These are phyloP conservation scores for Chelon labrosus DNA, from an alignment of 2,797 vertebrate genomes.

Conservation along the genomic window DNA sequence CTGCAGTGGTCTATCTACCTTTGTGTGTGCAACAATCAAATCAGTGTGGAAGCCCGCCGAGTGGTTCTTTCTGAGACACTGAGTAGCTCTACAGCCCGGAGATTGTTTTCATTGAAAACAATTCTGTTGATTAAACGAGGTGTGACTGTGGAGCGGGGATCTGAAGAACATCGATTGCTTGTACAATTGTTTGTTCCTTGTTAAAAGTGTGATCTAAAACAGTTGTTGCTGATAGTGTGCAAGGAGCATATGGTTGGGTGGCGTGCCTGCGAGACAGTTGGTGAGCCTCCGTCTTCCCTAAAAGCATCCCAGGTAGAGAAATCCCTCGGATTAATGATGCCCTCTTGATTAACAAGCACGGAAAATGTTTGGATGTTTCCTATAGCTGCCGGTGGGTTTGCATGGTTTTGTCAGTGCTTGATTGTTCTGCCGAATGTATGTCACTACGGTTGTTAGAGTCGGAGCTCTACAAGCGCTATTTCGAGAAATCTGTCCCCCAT, in stretches of 20 bases:
- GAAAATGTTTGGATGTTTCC: conserved; percentile 10
- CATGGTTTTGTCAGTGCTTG: conserved; percentile 38
- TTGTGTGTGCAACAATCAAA: conserved; percentile 83
- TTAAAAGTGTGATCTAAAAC: conserved; percentile 82
- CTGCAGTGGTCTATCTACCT: conserved; percentile 77
- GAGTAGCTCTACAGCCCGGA: conserved; percentile 78
- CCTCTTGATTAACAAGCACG: neutral
- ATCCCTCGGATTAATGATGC: conserved; percentile 36
- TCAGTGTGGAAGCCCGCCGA: conserved; percentile 77
- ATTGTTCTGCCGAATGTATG: conserved; percentile 61
- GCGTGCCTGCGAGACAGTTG: conserved; percentile 35
- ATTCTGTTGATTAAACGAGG: conserved; percentile 85
- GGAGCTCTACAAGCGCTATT: conserved; percentile 65
- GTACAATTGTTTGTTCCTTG: conserved; percentile 83
- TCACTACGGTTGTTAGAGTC: conserved; percentile 53
- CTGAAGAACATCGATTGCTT: conserved; percentile 81
- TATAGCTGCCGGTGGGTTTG: conserved; percentile 13
- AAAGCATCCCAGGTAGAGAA: conserved; percentile 44
- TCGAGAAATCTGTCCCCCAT: conserved; percentile 10
- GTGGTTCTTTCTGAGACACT: conserved; percentile 78
- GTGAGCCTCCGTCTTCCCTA: conserved; percentile 9
- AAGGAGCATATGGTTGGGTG: conserved; percentile 44
- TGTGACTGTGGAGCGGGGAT: conserved; percentile 81
- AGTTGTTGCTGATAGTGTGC: conserved; percentile 64
- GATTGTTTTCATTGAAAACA: conserved; percentile 85